phyloP scores from a whole-genome alignment of 2,797 vertebrate species.

The Sebastiscus albofasciatus region DNA sequence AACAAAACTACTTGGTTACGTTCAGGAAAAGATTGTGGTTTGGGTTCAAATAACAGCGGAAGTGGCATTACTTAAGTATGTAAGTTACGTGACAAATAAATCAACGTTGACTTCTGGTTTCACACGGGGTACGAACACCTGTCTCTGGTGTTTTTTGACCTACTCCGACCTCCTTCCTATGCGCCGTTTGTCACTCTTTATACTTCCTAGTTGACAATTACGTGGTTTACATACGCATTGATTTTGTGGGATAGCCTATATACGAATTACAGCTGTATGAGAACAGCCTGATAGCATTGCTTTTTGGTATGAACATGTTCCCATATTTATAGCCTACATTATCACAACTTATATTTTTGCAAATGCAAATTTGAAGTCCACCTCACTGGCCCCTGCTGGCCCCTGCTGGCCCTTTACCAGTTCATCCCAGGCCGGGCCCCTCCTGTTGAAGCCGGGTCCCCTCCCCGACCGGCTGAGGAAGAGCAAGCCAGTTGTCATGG shows the following conservation, averaged over 20 bases:
- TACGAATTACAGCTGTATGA: background rate
- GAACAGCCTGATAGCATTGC: background rate
- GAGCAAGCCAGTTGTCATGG: constrained; percentile 68
- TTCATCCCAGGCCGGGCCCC: constrained; percentile 3
- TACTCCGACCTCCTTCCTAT: too few species aligned
- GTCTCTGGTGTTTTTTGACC: too few species aligned
- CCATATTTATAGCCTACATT: background rate
- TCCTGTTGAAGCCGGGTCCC: constrained; percentile 4
- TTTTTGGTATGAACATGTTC: background rate
- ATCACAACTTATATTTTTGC: background rate
- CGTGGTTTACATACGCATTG: too few species aligned
- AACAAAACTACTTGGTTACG: too few species aligned
- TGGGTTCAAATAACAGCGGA: too few species aligned
- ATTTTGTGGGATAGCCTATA: too few species aligned
- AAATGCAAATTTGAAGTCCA: background rate
- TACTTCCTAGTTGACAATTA: background rate
- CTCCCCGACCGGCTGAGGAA: constrained; percentile 3
- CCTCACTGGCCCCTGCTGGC: constrained; percentile 57
- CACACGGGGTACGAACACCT: too few species aligned
- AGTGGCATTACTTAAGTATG: too few species aligned
- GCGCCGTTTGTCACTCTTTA: background rate
- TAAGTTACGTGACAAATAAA: too few species aligned
- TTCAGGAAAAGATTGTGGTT: too few species aligned
- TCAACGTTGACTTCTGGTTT: too few species aligned
- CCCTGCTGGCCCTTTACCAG: constrained; percentile 34